phyloP scores from a whole-genome alignment of 2,113 vertebrate genomes.

The Rhinogobius similis region DNA sequence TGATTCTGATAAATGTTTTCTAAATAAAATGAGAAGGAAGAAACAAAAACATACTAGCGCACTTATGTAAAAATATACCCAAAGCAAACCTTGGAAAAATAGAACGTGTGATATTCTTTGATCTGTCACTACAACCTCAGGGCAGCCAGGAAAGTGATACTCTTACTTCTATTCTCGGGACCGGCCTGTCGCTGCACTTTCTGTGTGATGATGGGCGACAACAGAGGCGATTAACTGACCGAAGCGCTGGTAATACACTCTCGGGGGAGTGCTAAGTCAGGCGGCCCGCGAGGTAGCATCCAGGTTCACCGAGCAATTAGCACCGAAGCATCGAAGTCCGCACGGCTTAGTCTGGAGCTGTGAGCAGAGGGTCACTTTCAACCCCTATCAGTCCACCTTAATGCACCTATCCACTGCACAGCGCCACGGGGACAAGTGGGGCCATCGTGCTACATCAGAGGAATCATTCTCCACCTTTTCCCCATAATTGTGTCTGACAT shows the following conservation, averaged over 20 bases:
- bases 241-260: constrained; percentile 68
- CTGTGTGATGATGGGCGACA: constrained; percentile 60
- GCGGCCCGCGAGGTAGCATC: constrained; percentile 60
- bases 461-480: constrained; percentile 61
- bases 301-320: constrained; percentile 75
- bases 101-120: constrained; percentile 32
- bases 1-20: too few species aligned
- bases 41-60: too few species aligned
- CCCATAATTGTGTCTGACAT: constrained; percentile 67
- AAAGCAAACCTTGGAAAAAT: constrained; percentile 23
- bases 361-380: constrained; percentile 72
- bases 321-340: constrained; percentile 50
- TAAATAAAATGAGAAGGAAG: too few species aligned
- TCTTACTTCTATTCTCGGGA: constrained; percentile 21
- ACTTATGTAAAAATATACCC: constrained; percentile 5
- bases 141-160: neutral
- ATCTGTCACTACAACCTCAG: constrained; percentile 5
- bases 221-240: constrained; percentile 72
- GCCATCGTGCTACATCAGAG: constrained; percentile 47
- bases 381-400: constrained; percentile 68
- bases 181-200: constrained; percentile 46
- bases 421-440: constrained; percentile 59
- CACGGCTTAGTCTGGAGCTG: constrained; percentile 64
- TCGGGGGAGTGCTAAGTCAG: constrained; percentile 65
- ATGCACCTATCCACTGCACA: constrained; percentile 59